Conservation (phyloP, 2,888 invertebrate species). For the Pseudolycoriella hygida region DNA sequence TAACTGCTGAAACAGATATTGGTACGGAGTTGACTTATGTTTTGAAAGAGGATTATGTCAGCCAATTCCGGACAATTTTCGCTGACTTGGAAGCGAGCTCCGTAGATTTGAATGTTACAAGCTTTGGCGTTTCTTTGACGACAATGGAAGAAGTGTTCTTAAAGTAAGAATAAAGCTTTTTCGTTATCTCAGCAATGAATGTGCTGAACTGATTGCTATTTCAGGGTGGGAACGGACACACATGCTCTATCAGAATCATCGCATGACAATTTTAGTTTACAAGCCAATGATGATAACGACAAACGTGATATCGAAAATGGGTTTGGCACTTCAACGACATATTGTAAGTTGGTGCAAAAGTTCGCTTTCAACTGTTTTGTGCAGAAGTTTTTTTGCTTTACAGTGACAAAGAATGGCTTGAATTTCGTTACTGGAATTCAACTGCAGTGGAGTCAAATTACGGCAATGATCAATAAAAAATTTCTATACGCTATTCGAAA, state of each 20-base stretch:
- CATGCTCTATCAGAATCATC: no score
- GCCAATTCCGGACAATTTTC: conserved; percentile 48
- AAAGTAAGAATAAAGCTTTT: conserved; percentile 47
- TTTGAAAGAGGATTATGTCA: conserved; percentile 41
- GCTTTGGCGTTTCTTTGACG: conserved; percentile 70
- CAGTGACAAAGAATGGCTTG: no score
- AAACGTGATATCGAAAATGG: no score
- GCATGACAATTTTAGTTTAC: no score
- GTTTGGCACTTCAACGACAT: no score
- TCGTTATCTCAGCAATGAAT: no score
- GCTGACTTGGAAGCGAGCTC: conserved; percentile 43
- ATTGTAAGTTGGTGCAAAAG: no score
- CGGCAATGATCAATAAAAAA: conserved; percentile 50
- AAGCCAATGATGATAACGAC: no score
- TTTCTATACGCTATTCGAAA: conserved; percentile 44
- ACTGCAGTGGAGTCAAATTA: conserved; percentile 38
- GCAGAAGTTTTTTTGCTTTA: no score
- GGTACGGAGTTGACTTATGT: conserved; percentile 59
- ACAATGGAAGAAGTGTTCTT: conserved; percentile 82
- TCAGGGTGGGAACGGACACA: no score
- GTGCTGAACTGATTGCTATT: no score
- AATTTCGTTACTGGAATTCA: conserved; percentile 12
- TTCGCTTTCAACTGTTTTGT: no score
- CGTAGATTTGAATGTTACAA: conserved; percentile 41
- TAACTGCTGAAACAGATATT: conserved; percentile 47